Conservation (phyloP, 2,888 invertebrate genomes). For the Drosophila antonietae region DNA sequence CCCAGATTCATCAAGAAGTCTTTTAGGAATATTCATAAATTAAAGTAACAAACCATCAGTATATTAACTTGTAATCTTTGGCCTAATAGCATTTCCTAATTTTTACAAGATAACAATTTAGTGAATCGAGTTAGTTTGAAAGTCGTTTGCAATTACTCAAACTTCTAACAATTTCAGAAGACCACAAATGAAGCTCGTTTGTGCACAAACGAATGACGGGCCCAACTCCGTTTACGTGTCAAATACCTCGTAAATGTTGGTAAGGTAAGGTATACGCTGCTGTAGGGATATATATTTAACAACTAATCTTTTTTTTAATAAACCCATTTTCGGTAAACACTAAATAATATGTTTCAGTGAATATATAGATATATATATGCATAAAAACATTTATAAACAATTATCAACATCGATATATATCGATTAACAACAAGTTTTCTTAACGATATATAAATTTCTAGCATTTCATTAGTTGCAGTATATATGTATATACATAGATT, state of each 20-base stretch:
- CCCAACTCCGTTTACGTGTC: conserved; percentile 25
- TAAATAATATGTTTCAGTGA: too few relatives aligned
- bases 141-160: conserved; percentile 35
- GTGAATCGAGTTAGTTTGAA: conserved; percentile 15
- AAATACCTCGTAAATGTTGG: not conserved
- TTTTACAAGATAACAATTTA: conserved; percentile 6
- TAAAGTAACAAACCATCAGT: not conserved
- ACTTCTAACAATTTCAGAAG: conserved; percentile 20
- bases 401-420: too few relatives aligned
- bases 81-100: not conserved
- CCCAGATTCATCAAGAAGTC: conserved; percentile 46
- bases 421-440: too few relatives aligned
- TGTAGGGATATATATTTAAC: too few relatives aligned
- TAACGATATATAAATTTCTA: too few relatives aligned
- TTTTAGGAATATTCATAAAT: conserved; percentile 8
- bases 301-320: too few relatives aligned
- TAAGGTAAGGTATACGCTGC: not conserved
- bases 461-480: too few relatives aligned
- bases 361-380: too few relatives aligned
- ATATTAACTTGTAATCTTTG: not conserved
- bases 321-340: too few relatives aligned
- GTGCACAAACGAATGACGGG: conserved; percentile 6
- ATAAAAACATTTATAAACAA: too few relatives aligned
- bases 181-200: conserved; percentile 14
- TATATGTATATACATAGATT: too few relatives aligned